Percentiles rank a stretch among this genome's conserved stretches.
These are phyloP conservation scores for Agrochola lota DNA, from an alignment of 2,888 invertebrate species.

Conservation along the genomic window DNA sequence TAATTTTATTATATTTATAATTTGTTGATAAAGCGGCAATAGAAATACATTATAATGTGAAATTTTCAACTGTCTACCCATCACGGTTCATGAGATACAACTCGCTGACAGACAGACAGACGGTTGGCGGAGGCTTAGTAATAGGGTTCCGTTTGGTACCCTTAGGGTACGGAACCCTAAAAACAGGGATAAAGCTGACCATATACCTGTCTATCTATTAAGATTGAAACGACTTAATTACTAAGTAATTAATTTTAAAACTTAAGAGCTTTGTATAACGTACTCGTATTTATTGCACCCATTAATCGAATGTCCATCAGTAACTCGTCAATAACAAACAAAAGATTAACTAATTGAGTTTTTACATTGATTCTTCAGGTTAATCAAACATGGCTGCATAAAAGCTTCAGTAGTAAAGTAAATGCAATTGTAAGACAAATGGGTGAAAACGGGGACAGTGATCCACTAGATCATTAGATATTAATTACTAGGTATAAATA, in stretches of 20 bases:
- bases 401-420: slow-evolving; percentile 16
- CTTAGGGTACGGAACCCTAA: too few species aligned
- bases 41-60: too few species aligned
- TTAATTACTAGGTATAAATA: slow-evolving; percentile 10
- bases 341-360: slow-evolving; percentile 39
- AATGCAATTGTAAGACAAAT: slow-evolving; percentile 39
- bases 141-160: too few species aligned
- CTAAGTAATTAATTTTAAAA: slow-evolving; percentile 10
- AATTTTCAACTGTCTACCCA: too few species aligned
- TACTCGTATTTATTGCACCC: slow-evolving; percentile 42
- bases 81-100: too few species aligned
- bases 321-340: slow-evolving; percentile 35
- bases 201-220: not conserved
- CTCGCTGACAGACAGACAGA: too few species aligned
- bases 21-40: too few species aligned
- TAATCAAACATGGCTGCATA: slow-evolving; percentile 18
- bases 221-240: slow-evolving; percentile 3
- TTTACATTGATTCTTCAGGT: slow-evolving; percentile 29
- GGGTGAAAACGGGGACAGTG: slow-evolving; percentile 29
- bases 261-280: slow-evolving; percentile 24
- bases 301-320: slow-evolving; percentile 46
- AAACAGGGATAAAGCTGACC: not conserved
- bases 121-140: too few species aligned
- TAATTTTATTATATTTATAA: too few species aligned
- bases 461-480: slow-evolving; percentile 6